Conservation (phyloP, 2,797 vertebrate species). For the Danio jaintianensis region DNA sequence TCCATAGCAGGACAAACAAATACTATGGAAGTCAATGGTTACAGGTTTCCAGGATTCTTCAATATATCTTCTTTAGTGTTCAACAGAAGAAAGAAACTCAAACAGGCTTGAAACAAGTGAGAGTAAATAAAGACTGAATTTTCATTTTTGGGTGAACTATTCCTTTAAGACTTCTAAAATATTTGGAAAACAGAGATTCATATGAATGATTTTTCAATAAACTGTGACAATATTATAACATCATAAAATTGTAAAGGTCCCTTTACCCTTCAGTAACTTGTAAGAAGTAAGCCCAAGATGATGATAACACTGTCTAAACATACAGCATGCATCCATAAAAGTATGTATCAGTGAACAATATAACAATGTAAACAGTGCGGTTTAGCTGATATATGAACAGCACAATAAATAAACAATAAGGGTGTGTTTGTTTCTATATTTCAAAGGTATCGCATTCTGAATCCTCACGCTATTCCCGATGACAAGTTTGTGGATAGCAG, state of each 20-base stretch:
- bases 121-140: no score
- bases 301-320: not conserved
- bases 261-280: not conserved
- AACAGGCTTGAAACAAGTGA: no score
- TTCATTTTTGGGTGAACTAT: no score
- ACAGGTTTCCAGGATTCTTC: no score
- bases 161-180: no score
- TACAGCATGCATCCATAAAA: no score
- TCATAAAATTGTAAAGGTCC: not conserved
- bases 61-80: no score
- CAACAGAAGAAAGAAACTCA: no score
- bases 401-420: not conserved
- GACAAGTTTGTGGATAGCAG: conserved; percentile 93
- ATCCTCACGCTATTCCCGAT: conserved; percentile 90
- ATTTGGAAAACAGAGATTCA: no score
- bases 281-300: not conserved
- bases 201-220: not conserved
- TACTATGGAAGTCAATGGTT: no score
- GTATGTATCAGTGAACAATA: not conserved
- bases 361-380: not conserved
- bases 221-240: not conserved
- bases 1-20: no score
- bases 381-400: not conserved
- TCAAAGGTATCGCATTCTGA: conserved; percentile 91
- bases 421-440: not conserved